Percentiles rank a stretch among this genome's conserved stretches.
These are phyloP conservation scores for Polydrusus tereticollis DNA, from an alignment of 2,888 invertebrate species.

Conservation along the genomic window DNA sequence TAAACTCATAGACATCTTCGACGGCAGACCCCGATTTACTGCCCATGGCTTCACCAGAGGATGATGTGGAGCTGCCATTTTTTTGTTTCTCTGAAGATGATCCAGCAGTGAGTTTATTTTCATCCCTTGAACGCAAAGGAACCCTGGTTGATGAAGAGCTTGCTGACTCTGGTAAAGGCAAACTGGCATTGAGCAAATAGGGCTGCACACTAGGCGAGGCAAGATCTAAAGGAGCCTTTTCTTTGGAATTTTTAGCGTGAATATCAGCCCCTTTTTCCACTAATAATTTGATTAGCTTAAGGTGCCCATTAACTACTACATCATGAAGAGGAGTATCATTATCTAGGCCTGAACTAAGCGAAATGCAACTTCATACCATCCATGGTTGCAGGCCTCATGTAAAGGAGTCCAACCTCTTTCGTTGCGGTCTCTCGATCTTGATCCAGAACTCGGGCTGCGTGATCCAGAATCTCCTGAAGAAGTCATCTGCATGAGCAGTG, in stretches of 20 bases:
- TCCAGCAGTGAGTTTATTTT: constrained; percentile 67
- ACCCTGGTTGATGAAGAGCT: constrained; percentile 64
- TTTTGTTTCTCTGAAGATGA: constrained; percentile 47
- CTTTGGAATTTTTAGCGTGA: constrained; percentile 76
- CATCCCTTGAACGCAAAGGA: constrained; percentile 71
- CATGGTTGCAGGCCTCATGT: constrained; percentile 87
- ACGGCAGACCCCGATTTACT: constrained; percentile 55
- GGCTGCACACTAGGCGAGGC: constrained; percentile 72
- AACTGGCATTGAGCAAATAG: constrained; percentile 67
- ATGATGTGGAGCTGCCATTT: constrained; percentile 37
- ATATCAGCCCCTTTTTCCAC: constrained; percentile 82
- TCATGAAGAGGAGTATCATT: constrained; percentile 87
- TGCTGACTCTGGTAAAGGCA: constrained; percentile 70
- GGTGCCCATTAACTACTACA: constrained; percentile 81
- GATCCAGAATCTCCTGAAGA: constrained; percentile 72
- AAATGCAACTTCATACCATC: constrained; percentile 79
- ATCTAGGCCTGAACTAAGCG: constrained; percentile 81
- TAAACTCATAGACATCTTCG: constrained; percentile 74
- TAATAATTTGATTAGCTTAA: constrained; percentile 78
- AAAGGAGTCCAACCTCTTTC: constrained; percentile 88
- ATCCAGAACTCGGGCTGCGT: constrained; percentile 62
- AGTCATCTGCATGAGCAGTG: constrained; percentile 88
- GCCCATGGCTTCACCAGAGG: constrained; percentile 39
- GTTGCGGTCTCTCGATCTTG: constrained; percentile 76
- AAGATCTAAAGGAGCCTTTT: constrained; percentile 79